Conservation (phyloP, 2,113 vertebrate species). For the Ardeotis arabs region DNA sequence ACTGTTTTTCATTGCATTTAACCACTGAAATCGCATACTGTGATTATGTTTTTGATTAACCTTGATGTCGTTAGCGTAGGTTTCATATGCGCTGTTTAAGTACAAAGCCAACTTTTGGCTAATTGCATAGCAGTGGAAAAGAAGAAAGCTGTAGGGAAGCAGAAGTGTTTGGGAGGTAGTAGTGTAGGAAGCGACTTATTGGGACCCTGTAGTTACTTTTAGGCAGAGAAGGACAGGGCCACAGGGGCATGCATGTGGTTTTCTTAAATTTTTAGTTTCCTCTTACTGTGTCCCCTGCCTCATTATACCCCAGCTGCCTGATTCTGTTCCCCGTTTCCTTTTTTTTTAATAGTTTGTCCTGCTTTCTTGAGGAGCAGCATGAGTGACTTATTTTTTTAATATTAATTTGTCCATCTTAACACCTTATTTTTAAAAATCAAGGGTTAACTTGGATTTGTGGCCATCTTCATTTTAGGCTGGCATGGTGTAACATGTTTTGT, state of each 20-base stretch:
- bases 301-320: neutral
- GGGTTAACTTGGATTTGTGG: neutral
- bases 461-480: neutral
- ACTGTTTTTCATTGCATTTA: neutral
- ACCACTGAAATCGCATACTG: neutral
- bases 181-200: neutral
- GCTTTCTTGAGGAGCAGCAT: neutral
- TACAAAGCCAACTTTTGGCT: neutral
- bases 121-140: neutral
- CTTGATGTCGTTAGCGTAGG: neutral
- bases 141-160: neutral
- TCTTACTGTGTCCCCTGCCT: neutral
- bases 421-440: neutral
- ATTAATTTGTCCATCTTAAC: neutral
- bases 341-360: neutral
- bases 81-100: neutral
- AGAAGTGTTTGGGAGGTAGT: neutral
- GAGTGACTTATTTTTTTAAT: neutral
- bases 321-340: neutral
- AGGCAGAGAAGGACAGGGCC: neutral
- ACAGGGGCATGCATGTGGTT: neutral
- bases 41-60: neutral
- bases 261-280: neutral
- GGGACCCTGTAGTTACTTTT: neutral
- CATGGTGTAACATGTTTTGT: neutral